Conservation (phyloP, 2,113 vertebrate species). For the Drymodes brunneopygia region DNA sequence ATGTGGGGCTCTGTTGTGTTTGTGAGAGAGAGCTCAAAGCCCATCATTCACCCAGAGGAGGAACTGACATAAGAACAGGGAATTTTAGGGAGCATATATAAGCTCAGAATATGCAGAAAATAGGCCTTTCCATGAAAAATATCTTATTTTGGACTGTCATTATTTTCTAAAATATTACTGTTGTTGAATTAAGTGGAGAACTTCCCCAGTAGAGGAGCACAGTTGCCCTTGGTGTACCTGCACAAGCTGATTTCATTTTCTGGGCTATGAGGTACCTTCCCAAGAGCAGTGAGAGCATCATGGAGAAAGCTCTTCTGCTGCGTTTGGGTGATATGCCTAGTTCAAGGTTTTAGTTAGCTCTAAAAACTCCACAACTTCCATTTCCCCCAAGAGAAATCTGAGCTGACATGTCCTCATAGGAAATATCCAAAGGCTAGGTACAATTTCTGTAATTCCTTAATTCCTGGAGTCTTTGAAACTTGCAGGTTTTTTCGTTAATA, state of each 20-base stretch:
- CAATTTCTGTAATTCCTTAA: background rate
- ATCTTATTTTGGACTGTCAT: background rate
- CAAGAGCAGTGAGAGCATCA: background rate
- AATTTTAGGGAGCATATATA: background rate
- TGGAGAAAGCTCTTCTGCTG: background rate
- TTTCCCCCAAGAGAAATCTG: background rate
- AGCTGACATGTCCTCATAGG: background rate
- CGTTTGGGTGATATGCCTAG: background rate
- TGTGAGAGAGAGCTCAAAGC: background rate
- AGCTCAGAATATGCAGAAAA: background rate
- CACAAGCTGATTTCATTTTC: background rate
- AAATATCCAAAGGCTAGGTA: background rate
- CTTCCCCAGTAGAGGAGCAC: background rate
- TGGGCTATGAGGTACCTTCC: background rate
- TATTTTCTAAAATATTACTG: background rate
- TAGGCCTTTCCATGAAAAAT: background rate
- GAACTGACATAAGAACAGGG: background rate
- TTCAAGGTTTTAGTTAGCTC: background rate
- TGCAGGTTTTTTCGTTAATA: background rate
- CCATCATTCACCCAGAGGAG: background rate
- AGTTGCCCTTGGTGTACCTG: background rate
- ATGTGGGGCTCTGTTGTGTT: fast-evolving
- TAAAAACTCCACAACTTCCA: background rate
- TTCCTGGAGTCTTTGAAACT: background rate
- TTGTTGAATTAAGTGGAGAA: background rate